Base-by-base conservation (phyloP, 2,113 vertebrate species). In the Elephantulus edwardii region DNA sequence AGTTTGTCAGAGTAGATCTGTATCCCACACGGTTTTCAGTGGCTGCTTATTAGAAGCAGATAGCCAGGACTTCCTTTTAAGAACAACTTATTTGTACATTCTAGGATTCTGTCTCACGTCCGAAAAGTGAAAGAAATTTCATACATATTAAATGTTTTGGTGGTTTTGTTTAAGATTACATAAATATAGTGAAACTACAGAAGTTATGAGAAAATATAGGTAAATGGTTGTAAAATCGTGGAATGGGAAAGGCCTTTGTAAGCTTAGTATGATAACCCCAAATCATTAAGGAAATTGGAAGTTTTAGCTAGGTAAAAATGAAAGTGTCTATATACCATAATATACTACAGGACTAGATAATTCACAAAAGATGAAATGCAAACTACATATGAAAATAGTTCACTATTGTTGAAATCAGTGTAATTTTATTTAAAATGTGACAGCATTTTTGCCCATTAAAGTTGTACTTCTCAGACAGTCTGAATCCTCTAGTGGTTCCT, bases 141-240 rank as follows among this genome's bases (percentile, higher is more conserved):
- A 87, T 54, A n/a, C 74, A 2, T 83, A 68, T 86, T 72, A 52
- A 22, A 74, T 48, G 10, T 62, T 62, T 62, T 62, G 20, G 86
- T 8, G 48, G 9, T 54, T 54, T 48, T 89, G 77, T 33, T 64
- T 85, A 84, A 92, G n/a, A 84, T 33, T 58, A 81, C 22, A 20
- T 81, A 42, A 52, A 40, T 91, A n/a, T 30, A 79, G 14, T 79
- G 17, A 78, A 87, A 93, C 16, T 90, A 38, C 1, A 44, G n/a
- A 71, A 86, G 26, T 64, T 89, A 77, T 14, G 40, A 77, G 66
- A 66, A 86, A 88, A 68, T 64, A 54, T 33, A 66, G 14, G 72
- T 86, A n/a, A 89, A 19, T 74, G 88, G 35, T 77, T 90, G 88
- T 85, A 75, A 60, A 92, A n/a, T 87, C 42, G 68, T 82, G 62